These are phyloP conservation scores for Akabosia matsudoensis DNA, from an alignment of 1,140 invertebrate genomes.

Conservation along the genomic window DNA sequence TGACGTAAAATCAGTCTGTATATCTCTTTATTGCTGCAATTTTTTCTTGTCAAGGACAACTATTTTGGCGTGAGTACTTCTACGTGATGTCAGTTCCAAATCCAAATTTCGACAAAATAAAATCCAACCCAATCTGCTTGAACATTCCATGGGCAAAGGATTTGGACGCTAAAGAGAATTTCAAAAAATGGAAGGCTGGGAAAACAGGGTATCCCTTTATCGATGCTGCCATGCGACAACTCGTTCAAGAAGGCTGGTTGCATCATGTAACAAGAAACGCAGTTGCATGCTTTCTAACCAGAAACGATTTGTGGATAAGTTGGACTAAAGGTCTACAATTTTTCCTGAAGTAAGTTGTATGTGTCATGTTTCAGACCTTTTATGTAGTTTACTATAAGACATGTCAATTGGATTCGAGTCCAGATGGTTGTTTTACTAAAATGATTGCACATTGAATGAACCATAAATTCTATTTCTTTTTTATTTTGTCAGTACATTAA, in stretches of 20 bases:
- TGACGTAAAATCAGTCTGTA: no score
- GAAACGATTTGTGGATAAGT: slow-evolving; percentile 69
- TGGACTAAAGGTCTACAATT: slow-evolving; percentile 68
- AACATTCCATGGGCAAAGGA: slow-evolving; percentile 66
- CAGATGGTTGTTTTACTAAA: no score
- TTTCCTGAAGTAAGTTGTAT: slow-evolving; percentile 54
- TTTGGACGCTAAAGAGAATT: slow-evolving; percentile 56
- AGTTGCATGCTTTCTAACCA: slow-evolving; percentile 68
- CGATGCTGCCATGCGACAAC: slow-evolving; percentile 69
- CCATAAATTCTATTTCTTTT: no score
- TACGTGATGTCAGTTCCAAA: slow-evolving; percentile 70
- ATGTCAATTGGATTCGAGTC: neutral
- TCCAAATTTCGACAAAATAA: slow-evolving; percentile 64
- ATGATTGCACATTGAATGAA: no score
- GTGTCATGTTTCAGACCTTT: neutral
- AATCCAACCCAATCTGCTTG: slow-evolving; percentile 69
- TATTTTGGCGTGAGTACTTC: slow-evolving; percentile 70
- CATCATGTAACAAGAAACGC: slow-evolving; percentile 69
- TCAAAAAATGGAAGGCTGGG: slow-evolving; percentile 62
- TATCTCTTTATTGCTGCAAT: no score
- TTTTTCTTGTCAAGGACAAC: neutral
- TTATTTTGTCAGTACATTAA: no score
- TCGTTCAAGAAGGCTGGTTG: slow-evolving; percentile 65
- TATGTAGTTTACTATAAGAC: no score
- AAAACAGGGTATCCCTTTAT: slow-evolving; percentile 73